Conservation (phyloP, 30 jellyfish, hydroid and myxozoan species). For the Cassiopea andromeda region DNA sequence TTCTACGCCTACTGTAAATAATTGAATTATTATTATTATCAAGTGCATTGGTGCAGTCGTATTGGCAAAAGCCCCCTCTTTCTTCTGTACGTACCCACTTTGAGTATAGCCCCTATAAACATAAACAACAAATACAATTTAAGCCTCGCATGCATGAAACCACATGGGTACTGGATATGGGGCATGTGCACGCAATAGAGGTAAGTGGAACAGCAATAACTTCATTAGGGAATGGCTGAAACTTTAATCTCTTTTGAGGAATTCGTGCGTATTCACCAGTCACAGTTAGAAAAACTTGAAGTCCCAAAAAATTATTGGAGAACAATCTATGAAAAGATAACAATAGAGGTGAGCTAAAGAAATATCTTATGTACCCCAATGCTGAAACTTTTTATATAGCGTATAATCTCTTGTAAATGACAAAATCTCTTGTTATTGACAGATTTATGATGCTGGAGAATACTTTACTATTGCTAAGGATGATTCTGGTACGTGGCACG, state of each 20-base stretch:
- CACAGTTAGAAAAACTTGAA: conserved; percentile 4
- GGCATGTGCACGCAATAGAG: background rate
- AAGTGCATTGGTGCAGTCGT: too few species aligned
- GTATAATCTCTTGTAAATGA: too few species aligned
- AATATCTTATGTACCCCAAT: background rate
- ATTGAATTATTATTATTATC: too few species aligned
- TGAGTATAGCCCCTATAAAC: too few species aligned
- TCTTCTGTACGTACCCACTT: too few species aligned
- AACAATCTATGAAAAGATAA: conserved; percentile 3
- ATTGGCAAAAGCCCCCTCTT: too few species aligned
- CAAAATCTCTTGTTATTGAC: background rate
- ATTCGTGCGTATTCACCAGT: conserved; percentile 6
- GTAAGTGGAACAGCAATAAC: background rate
- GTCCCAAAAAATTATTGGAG: conserved; percentile 30
- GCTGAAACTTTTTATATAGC: too few species aligned
- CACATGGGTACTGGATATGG: too few species aligned
- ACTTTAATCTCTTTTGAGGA: background rate
- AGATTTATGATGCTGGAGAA: conserved; percentile 76
- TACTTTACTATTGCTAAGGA: conserved; percentile 63
- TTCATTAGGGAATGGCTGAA: background rate
- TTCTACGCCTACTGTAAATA: too few species aligned
- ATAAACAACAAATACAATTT: too few species aligned
- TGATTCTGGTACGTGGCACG: conserved; percentile 74
- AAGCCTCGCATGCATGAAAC: too few species aligned
- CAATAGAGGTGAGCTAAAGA: conserved; percentile 9